phyloP scores from a whole-genome alignment of 2,888 invertebrate genomes.

The Lydus trimaculatus region DNA sequence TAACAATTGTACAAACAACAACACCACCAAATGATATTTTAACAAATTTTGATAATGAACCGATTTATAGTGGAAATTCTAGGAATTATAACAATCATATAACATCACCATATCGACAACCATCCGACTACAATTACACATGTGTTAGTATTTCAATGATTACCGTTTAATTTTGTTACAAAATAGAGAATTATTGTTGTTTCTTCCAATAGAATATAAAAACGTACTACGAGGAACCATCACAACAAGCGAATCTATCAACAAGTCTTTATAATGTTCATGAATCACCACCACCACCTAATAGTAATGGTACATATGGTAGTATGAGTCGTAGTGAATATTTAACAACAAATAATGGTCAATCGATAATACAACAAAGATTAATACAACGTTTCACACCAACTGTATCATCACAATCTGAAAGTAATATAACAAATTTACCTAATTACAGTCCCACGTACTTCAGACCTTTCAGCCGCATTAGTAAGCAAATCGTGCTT shows the following conservation, averaged over 20 bases:
- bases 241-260: constrained; percentile 52
- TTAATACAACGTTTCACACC: constrained; percentile 49
- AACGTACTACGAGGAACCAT: constrained; percentile 63
- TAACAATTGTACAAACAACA: not conserved
- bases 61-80: constrained; percentile 36
- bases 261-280: constrained; percentile 61
- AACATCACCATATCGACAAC: constrained; percentile 38
- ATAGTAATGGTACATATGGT: constrained; percentile 39
- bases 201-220: constrained; percentile 58
- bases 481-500: constrained; percentile 45
- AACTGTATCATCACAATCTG: constrained; percentile 58
- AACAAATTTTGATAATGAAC: constrained; percentile 34
- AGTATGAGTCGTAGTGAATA: constrained; percentile 52
- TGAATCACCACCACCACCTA: constrained; percentile 48
- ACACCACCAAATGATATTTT: constrained; percentile 2
- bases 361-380: constrained; percentile 40
- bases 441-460: constrained; percentile 57
- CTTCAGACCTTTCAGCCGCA: constrained; percentile 52
- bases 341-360: constrained; percentile 29
- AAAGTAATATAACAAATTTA: constrained; percentile 59
- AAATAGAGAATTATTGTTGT: constrained; percentile 28
- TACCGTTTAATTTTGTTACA: too few species aligned
- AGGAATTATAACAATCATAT: constrained; percentile 35
- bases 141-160: constrained; percentile 41
- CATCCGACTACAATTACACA: constrained; percentile 40